Conservation (phyloP, 1,140 invertebrate species). For the Drosophila sp. region DNA sequence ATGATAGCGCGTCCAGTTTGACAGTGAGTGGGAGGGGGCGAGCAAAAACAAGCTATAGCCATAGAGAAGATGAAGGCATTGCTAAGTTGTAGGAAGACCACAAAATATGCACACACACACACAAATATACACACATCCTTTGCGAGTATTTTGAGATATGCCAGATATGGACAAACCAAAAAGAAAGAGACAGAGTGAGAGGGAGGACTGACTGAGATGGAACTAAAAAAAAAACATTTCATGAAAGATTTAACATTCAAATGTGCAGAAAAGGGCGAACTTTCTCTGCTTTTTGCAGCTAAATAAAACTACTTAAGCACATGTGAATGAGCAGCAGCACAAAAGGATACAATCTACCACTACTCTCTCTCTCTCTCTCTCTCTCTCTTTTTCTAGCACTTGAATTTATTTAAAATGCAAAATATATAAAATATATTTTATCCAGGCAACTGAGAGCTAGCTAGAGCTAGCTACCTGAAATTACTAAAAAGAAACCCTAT, state of each 20-base stretch:
- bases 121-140: slow-evolving; percentile 21
- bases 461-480: slow-evolving; percentile 2
- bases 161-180: slow-evolving; percentile 51
- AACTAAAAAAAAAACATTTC: slow-evolving; percentile 57
- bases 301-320: slow-evolving; percentile 79
- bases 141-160: slow-evolving; percentile 55
- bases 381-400: slow-evolving; percentile 3
- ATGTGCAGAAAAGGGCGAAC: slow-evolving; percentile 59
- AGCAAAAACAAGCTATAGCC: slow-evolving; percentile 65
- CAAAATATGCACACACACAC: slow-evolving; percentile 44
- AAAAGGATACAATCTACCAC: slow-evolving; percentile 38
- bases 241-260: slow-evolving; percentile 81
- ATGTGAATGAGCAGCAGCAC: slow-evolving; percentile 69
- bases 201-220: slow-evolving; percentile 23
- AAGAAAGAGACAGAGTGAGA: slow-evolving; percentile 25
- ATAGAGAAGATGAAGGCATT: slow-evolving; percentile 52
- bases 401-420: slow-evolving; percentile 64
- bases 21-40: slow-evolving; percentile 17
- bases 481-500: slow-evolving; percentile 41
- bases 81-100: slow-evolving; percentile 68
- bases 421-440: slow-evolving; percentile 45
- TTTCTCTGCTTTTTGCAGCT: slow-evolving; percentile 35
- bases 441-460: slow-evolving; percentile 8
- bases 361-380: not conserved
- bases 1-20: slow-evolving; percentile 51